A percentile compares a stretch with the other conserved stretches of the same genome.
These are phyloP conservation scores for Bos indicus DNA, from an alignment of 2,113 vertebrate genomes.

Conservation along the genomic window DNA sequence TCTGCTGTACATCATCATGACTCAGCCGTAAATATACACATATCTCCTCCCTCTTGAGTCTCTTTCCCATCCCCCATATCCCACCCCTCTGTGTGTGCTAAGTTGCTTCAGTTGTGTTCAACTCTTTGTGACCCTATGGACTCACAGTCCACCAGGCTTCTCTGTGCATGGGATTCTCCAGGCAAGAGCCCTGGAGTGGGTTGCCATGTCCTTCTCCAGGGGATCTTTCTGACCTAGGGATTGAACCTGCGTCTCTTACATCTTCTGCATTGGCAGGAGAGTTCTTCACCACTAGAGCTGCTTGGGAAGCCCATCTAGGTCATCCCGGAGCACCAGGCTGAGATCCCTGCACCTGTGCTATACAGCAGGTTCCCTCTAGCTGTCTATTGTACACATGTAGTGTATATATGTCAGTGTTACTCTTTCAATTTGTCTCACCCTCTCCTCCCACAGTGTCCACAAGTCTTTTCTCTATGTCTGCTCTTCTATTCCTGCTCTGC, in stretches of 20 bases:
- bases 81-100: neutral
- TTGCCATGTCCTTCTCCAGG: neutral
- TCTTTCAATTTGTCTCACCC: neutral
- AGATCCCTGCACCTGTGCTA: fast-evolving
- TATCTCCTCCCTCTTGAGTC: neutral
- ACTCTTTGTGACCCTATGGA: neutral
- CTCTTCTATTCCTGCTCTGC: neutral
- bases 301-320: neutral
- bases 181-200: neutral
- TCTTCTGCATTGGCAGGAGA: neutral
- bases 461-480: neutral
- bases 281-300: neutral
- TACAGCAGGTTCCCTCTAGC: neutral
- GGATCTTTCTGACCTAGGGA: neutral
- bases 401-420: neutral
- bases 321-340: neutral
- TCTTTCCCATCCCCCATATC: neutral
- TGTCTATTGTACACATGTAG: neutral
- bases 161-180: neutral
- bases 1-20: neutral
- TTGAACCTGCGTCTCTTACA: neutral
- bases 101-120: neutral
- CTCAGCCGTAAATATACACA: neutral
- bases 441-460: neutral
- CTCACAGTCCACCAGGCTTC: neutral